Evolutionary conservation across 2,888 invertebrate genomes (phyloP), one percentile per base, ranked within the genome.

Genomic region (Ecliptopera silaceata): DNA sequence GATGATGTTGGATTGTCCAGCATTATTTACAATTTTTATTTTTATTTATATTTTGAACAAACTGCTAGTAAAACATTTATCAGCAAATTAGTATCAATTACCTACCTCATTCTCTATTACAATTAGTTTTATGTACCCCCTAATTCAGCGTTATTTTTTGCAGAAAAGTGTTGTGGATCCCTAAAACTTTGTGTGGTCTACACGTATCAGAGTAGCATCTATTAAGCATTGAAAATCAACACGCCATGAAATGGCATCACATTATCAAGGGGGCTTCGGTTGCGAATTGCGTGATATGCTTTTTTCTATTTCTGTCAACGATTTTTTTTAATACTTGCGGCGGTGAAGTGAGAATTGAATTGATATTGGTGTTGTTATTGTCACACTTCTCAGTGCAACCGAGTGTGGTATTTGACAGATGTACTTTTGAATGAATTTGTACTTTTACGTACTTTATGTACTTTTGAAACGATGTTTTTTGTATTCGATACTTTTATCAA

Each of bases 241-340:
- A 82, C 65, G 57, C 80, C 90, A 79, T 90, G 80, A 88, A 90
- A 90, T 91, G 87, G 79, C 83, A 86, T 88, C 88, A 88, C 81
- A 71, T 82, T 81, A 74, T 73, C 58, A 56, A 26, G 58, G 63
- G 68, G 63, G 68, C 62, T 68, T 70, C 63, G 67, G 36, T 42
- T 52, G 46, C 49, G 59, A 51, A 61, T 63, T 63, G 61, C 62
- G 61, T 65, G 64, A 61, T 61, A 56, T 11, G 20, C n/a, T 34
- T 47, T 48, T 78, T 74, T 59, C 70, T 48, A 48, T n/a, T n/a
- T n/a, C 34, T 44, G 43, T 57, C 17, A 22, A 41, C 15, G 31
- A 18, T 32, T 38, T 18, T 12, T 11, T 12, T 4, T 29, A 31
- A n/a, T 36, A 32, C 51, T 66, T 79, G 75, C 77, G 80, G 84